Evolutionary conservation across 2,113 vertebrate genomes (phyloP).

Genomic region (Conger conger): DNA sequence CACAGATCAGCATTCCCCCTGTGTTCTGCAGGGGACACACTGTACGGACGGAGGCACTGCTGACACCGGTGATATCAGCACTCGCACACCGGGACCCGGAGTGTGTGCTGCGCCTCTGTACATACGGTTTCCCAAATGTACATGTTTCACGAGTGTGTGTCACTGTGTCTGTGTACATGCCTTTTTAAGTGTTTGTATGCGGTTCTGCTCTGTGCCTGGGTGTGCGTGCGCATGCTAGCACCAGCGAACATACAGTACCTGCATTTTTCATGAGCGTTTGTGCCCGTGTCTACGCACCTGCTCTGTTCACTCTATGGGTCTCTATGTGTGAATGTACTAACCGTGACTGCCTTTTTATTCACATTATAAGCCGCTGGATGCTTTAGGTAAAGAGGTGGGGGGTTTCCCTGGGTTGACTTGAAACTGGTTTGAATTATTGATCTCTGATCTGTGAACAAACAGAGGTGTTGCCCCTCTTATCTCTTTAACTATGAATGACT

Average conservation of each 20-base stretch:
- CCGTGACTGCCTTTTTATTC: background rate
- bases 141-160: too few relatives aligned
- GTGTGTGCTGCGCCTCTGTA: background rate
- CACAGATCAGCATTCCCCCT: background rate
- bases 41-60: background rate
- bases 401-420: too few relatives aligned
- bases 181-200: constrained; percentile 13
- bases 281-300: background rate
- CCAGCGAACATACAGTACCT: background rate
- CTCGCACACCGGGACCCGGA: too few relatives aligned
- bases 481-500: too few relatives aligned
- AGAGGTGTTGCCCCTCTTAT: background rate
- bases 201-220: background rate
- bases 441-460: background rate
- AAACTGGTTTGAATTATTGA: background rate
- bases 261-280: background rate
- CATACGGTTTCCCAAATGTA: too few relatives aligned
- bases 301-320: too few relatives aligned
- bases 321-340: background rate
- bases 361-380: background rate
- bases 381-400: background rate
- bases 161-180: constrained; percentile 15
- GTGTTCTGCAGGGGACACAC: background rate
- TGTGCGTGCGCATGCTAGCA: background rate
- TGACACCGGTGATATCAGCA: background rate